Conservation (phyloP, 2,113 vertebrate species). For the Balaenoptera acutorostrata region DNA sequence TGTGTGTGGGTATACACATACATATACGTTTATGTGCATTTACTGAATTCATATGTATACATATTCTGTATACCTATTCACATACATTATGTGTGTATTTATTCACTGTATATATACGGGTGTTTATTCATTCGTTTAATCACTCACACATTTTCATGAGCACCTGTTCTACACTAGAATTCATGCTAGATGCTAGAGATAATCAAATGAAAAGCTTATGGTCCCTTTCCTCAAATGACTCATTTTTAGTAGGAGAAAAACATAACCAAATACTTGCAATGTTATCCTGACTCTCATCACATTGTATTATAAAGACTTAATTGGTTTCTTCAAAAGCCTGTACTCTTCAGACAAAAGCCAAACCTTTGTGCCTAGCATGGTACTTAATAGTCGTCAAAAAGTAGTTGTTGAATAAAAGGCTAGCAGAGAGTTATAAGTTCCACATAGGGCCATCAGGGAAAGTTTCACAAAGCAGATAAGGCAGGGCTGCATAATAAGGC, state of each 20-base stretch:
- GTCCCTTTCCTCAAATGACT: neutral
- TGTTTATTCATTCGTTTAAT: neutral
- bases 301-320: neutral
- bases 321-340: neutral
- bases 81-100: neutral
- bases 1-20: neutral
- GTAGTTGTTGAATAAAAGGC: neutral
- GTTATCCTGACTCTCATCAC: neutral
- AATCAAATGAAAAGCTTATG: neutral
- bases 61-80: neutral
- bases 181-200: neutral
- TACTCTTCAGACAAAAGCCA: neutral
- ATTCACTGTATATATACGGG: neutral
- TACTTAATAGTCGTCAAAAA: neutral
- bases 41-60: neutral
- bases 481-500: neutral
- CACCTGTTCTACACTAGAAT: neutral
- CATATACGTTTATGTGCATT: neutral
- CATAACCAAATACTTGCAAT: neutral
- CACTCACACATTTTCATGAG: neutral
- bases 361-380: neutral
- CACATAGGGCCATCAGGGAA: neutral
- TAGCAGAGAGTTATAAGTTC: neutral
- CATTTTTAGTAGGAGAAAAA: neutral
- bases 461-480: neutral